Evolutionary conservation across 2,888 invertebrate genomes (phyloP).

Genomic region (Clunio marinus): DNA sequence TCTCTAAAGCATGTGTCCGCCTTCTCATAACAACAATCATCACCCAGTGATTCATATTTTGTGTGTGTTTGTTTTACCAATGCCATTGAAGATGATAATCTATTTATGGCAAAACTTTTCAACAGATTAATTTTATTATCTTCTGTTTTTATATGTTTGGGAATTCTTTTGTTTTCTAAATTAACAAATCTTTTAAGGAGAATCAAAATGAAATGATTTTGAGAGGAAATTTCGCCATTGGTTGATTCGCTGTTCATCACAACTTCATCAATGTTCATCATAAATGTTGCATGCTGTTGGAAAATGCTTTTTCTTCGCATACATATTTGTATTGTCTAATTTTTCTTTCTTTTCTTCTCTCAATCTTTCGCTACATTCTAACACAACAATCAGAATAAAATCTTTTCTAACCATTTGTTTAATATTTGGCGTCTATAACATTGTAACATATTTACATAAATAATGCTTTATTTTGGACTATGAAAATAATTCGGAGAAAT

Average conservation of each 20-base stretch:
- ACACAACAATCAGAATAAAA: constrained; percentile 11
- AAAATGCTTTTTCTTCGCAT: background rate
- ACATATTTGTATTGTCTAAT: background rate
- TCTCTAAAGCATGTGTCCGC: constrained; percentile 36
- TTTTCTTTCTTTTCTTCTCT: constrained; percentile 12
- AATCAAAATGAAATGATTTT: background rate
- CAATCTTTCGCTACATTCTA: constrained; percentile 2
- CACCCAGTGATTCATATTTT: background rate
- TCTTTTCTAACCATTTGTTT: constrained; percentile 38
- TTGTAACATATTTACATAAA: background rate
- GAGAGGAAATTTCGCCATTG: background rate
- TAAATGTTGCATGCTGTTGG: constrained; percentile 1
- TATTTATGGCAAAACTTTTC: background rate
- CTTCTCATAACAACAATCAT: background rate
- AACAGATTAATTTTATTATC: background rate
- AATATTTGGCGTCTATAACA: constrained; percentile 27
- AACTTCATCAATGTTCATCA: background rate
- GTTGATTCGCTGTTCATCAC: constrained; percentile 7
- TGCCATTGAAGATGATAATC: background rate
- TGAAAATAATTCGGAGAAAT: background rate
- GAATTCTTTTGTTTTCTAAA: background rate
- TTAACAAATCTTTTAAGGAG: background rate
- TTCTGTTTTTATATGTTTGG: background rate
- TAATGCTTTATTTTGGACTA: background rate
- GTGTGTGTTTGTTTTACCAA: background rate